Conservation (phyloP, 2,888 invertebrate species). For the Eupsilia transversa region DNA sequence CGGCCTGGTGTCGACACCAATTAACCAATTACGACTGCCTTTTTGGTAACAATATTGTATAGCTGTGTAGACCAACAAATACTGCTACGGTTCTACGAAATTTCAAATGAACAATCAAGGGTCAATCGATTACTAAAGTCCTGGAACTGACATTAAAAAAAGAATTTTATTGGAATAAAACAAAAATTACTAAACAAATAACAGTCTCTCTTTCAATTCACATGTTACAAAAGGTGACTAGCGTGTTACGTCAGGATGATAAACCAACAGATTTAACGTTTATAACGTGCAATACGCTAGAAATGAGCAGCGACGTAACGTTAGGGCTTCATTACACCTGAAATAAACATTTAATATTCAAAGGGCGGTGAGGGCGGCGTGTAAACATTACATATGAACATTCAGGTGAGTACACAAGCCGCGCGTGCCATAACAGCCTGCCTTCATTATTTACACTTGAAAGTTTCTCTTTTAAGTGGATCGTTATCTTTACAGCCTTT, state of each 20-base stretch:
- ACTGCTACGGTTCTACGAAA: slow-evolving; percentile 5
- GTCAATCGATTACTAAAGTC: neutral
- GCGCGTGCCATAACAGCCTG: slow-evolving; percentile 42
- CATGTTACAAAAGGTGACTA: slow-evolving; percentile 9
- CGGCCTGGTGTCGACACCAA: neutral
- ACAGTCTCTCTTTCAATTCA: neutral
- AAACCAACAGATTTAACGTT: neutral
- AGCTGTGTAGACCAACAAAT: neutral
- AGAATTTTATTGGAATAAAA: neutral
- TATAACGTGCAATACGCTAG: neutral
- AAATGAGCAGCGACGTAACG: slow-evolving; percentile 27
- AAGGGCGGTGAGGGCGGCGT: slow-evolving; percentile 43
- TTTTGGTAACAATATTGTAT: neutral
- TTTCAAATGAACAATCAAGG: neutral
- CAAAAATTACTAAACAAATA: neutral
- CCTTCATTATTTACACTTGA: slow-evolving; percentile 50
- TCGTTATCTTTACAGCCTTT: slow-evolving; percentile 48
- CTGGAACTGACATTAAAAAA: neutral
- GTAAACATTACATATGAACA: slow-evolving; percentile 56
- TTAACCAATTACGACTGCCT: neutral
- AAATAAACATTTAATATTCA: slow-evolving; percentile 62
- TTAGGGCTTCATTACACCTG: slow-evolving; percentile 50
- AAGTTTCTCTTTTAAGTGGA: slow-evolving; percentile 42
- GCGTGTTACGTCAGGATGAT: neutral
- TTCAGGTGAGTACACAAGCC: slow-evolving; percentile 33